Conservation (phyloP, 1,140 invertebrate species). For the Bombus terrestris region DNA sequence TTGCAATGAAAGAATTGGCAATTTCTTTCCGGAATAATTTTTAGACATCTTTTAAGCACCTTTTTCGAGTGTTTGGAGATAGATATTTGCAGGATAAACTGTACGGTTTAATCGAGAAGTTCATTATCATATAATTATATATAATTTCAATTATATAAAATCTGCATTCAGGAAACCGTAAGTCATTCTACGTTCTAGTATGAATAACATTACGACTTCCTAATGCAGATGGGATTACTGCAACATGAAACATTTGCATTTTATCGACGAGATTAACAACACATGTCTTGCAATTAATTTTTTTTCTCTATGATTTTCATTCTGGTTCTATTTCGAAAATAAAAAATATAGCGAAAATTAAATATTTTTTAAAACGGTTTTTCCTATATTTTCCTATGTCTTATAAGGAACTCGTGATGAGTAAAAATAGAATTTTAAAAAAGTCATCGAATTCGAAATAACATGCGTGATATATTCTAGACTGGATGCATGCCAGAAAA, state of each 20-base stretch:
- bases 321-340: too few relatives aligned
- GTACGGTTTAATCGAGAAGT: background rate
- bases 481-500: background rate
- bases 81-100: background rate
- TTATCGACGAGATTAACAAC: background rate
- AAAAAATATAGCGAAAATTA: too few relatives aligned
- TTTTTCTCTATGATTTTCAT: too few relatives aligned
- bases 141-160: constrained; percentile 1
- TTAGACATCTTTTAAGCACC: too few relatives aligned
- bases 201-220: background rate
- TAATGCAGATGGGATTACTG: background rate
- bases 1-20: background rate
- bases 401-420: background rate
- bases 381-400: background rate
- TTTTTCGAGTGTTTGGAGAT: too few relatives aligned
- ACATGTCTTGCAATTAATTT: background rate
- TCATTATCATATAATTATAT: background rate
- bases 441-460: background rate
- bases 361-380: background rate
- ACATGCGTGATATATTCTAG: background rate
- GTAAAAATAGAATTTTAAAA: background rate
- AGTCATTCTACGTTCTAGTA: background rate
- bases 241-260: background rate
- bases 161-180: background rate
- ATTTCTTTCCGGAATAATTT: background rate